Evolutionary conservation across 2,113 vertebrate species (phyloP).

Genomic region (Pardalotus punctatus): DNA sequence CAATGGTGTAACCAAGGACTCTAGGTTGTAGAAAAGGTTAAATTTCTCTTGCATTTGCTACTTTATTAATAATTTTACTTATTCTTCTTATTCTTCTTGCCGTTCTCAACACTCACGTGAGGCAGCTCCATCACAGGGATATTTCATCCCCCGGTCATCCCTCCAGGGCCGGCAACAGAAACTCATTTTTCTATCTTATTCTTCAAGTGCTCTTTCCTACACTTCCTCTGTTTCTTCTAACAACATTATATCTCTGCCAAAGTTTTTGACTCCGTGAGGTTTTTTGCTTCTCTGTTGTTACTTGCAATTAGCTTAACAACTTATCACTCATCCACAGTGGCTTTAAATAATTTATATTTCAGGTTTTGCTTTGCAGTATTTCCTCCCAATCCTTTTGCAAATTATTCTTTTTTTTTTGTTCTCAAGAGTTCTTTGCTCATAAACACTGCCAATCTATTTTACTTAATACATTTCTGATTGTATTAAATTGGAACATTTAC

Average conservation of each 20-base stretch:
- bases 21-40: background rate
- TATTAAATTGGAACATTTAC: constrained; percentile 47
- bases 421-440: constrained; percentile 24
- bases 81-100: background rate
- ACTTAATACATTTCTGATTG: constrained; percentile 38
- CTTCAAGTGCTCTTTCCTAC: background rate
- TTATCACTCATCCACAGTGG: constrained; percentile 20
- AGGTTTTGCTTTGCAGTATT: background rate
- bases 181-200: background rate
- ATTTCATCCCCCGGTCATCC: accelerated
- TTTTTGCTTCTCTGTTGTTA: background rate
- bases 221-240: background rate
- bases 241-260: background rate
- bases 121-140: background rate
- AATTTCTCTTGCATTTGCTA: background rate
- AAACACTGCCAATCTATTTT: constrained; percentile 50
- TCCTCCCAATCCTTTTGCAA: background rate
- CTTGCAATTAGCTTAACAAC: constrained; percentile 22
- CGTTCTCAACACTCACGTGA: background rate
- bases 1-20: background rate
- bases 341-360: constrained; percentile 23
- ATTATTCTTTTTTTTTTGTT: background rate
- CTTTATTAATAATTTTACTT: background rate
- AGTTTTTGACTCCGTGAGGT: background rate
- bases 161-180: background rate